Conservation (phyloP, 2,113 vertebrate genomes). For the Xenopus laevis region DNA sequence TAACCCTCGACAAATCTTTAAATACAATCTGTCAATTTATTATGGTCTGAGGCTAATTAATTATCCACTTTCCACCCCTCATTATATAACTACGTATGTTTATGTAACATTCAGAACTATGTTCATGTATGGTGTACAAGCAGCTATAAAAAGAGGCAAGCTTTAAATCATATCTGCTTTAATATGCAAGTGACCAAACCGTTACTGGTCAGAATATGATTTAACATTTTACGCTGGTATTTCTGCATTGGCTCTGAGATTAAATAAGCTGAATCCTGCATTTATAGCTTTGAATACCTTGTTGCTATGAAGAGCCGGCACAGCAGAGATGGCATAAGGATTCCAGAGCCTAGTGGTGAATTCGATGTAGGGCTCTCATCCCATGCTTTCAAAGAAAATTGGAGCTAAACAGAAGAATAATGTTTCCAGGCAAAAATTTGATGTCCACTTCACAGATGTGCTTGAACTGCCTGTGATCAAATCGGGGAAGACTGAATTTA, state of each 20-base stretch:
- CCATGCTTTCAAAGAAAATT: not conserved
- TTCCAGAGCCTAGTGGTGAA: no score
- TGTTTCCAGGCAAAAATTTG: not conserved
- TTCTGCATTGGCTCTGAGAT: not conserved
- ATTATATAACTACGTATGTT: slow-evolving; percentile 5
- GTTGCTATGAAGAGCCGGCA: not conserved
- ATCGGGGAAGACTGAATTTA: not conserved
- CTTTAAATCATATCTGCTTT: slow-evolving; percentile 2
- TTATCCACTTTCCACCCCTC: slow-evolving; percentile 1
- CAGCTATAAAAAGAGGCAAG: slow-evolving; percentile 6
- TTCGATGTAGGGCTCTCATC: not conserved
- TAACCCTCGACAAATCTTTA: slow-evolving; percentile 6
- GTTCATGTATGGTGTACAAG: slow-evolving; percentile 15
- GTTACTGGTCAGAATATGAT: not conserved
- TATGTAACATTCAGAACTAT: slow-evolving; percentile 8
- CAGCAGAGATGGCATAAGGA: not conserved
- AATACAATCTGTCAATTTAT: slow-evolving; percentile 13
- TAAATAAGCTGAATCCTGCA: not conserved
- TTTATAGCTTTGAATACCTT: not conserved
- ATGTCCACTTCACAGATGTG: not conserved
- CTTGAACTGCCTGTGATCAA: not conserved
- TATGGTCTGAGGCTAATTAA: not conserved
- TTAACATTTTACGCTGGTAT: not conserved
- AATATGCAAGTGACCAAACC: slow-evolving; percentile 21
- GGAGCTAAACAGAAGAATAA: not conserved